These are phyloP conservation scores for Epinotia nisella DNA, from an alignment of 2,888 invertebrate species.

Conservation along the genomic window DNA sequence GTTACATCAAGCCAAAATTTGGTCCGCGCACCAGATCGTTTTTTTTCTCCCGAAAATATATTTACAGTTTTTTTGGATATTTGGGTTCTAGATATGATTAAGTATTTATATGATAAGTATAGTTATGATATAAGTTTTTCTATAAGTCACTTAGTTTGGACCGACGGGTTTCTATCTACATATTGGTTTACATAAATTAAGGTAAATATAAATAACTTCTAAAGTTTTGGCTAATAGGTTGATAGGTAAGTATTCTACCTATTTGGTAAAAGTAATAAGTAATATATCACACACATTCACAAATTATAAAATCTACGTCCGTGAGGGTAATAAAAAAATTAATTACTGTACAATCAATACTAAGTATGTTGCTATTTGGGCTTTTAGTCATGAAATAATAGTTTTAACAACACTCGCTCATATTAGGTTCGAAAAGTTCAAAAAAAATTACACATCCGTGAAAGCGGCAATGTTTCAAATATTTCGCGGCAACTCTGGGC, in stretches of 20 bases:
- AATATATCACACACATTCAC: conserved; percentile 66
- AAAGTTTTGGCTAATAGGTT: conserved; percentile 49
- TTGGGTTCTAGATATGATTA: conserved; percentile 55
- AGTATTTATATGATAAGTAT: conserved; percentile 48
- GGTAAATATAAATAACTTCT: conserved; percentile 48
- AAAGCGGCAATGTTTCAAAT: conserved; percentile 53
- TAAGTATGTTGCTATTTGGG: conserved; percentile 11
- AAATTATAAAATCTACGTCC: conserved; percentile 52
- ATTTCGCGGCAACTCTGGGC: conserved; percentile 53
- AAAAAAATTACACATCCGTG: conserved; percentile 45
- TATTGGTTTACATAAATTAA: conserved; percentile 37
- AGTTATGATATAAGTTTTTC: conserved; percentile 66
- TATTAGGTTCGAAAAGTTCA: neutral
- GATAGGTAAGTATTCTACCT: conserved; percentile 51
- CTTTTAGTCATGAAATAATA: conserved; percentile 1
- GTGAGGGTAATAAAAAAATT: conserved; percentile 43
- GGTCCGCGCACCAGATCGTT: conserved; percentile 63
- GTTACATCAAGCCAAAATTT: conserved; percentile 57
- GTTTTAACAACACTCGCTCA: conserved; percentile 23
- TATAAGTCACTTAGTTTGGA: conserved; percentile 77
- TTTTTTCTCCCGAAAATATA: conserved; percentile 50
- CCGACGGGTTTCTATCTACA: conserved; percentile 62
- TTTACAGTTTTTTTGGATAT: conserved; percentile 53
- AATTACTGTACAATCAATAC: conserved; percentile 39
- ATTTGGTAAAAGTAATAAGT: conserved; percentile 54